Conservation (phyloP, 2,888 invertebrate genomes). For the Protodeltote pygarga region DNA sequence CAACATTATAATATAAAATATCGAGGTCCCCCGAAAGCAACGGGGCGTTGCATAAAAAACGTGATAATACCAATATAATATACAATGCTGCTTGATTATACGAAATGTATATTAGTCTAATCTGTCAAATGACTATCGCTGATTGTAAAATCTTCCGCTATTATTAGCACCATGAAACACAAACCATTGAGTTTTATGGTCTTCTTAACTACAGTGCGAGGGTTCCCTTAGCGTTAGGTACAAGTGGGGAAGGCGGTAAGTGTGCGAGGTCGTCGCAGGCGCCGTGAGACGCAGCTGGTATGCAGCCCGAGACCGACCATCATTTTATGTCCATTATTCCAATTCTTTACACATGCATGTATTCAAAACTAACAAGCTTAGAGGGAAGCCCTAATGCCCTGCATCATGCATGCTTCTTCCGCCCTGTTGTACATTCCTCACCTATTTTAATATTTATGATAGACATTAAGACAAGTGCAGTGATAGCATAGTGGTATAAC, state of each 20-base stretch:
- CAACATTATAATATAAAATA: constrained; percentile 45
- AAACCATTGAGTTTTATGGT: constrained; percentile 37
- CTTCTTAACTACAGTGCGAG: constrained; percentile 40
- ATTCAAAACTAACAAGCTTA: constrained; percentile 48
- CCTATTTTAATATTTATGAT: constrained; percentile 19
- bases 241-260: constrained; percentile 56
- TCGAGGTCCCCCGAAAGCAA: constrained; percentile 45
- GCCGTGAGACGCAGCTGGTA: constrained; percentile 51
- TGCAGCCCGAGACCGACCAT: constrained; percentile 48
- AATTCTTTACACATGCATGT: constrained; percentile 45
- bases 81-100: constrained; percentile 42
- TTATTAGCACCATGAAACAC: constrained; percentile 36
- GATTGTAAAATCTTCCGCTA: constrained; percentile 36
- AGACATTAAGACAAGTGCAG: too few species aligned
- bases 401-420: constrained; percentile 40
- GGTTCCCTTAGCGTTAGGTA: constrained; percentile 20
- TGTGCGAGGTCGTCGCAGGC: constrained; percentile 53
- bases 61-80: constrained; percentile 41
- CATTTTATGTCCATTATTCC: constrained; percentile 42
- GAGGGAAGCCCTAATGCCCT: constrained; percentile 42
- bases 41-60: constrained; percentile 23
- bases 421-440: constrained; percentile 17
- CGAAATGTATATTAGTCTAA: constrained; percentile 30
- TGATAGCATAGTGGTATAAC: too few species aligned
- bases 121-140: constrained; percentile 24